These are phyloP conservation scores for Leucoraja ocellata DNA, from an alignment of 2,797 vertebrate species.

Conservation along the genomic window DNA sequence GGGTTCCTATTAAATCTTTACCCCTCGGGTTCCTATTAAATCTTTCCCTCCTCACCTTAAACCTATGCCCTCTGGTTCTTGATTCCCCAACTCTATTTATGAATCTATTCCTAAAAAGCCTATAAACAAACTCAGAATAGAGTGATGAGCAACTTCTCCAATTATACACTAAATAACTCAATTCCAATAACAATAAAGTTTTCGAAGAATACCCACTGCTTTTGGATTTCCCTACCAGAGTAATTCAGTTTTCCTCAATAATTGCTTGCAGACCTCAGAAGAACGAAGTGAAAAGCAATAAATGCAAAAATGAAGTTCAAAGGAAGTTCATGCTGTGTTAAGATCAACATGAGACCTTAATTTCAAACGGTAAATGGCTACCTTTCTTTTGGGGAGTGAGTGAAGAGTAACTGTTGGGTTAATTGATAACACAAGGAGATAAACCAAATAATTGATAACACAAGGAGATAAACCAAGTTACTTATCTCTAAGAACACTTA, in stretches of 20 bases:
- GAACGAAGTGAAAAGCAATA: background rate
- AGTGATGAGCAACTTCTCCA: background rate
- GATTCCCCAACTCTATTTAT: background rate
- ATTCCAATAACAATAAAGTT: background rate
- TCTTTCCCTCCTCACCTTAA: too few species aligned
- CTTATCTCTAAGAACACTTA: conserved; percentile 51
- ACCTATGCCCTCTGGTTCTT: too few species aligned
- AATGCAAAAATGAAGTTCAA: background rate
- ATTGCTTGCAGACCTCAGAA: background rate
- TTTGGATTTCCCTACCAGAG: background rate
- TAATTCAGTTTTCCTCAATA: background rate
- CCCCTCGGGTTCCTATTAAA: too few species aligned
- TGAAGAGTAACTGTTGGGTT: conserved; percentile 46
- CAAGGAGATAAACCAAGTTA: conserved; percentile 52
- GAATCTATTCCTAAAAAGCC: background rate
- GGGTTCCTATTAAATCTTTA: too few species aligned
- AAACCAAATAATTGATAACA: conserved; percentile 57
- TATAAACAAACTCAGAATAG: background rate
- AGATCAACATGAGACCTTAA: conserved; percentile 8
- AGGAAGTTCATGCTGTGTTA: background rate
- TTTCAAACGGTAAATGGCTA: background rate
- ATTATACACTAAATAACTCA: background rate
- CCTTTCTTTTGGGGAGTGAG: conserved; percentile 42
- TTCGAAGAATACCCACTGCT: background rate
- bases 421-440: conserved; percentile 53